phyloP scores from a whole-genome alignment of 2,113 vertebrate genomes.

The Saguinus midas region DNA sequence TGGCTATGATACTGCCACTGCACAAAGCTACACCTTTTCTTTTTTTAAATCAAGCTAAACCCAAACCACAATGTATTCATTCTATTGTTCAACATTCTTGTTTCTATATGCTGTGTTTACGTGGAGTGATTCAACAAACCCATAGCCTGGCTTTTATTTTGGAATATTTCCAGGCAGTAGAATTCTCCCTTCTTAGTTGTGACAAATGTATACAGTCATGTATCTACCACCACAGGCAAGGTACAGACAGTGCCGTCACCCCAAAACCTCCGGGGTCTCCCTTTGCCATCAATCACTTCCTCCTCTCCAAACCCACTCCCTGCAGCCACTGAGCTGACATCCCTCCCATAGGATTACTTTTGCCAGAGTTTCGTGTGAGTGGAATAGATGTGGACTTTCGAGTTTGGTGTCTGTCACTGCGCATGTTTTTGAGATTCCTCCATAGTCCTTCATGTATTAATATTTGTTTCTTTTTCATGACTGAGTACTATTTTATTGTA shows the following conservation, averaged over 20 bases:
- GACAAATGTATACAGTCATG: accelerated
- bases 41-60: neutral
- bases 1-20: too few species aligned
- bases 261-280: neutral
- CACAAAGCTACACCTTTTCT: too few species aligned
- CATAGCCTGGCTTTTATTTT: neutral
- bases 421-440: neutral
- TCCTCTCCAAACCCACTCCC: accelerated
- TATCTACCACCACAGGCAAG: neutral
- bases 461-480: neutral
- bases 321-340: neutral
- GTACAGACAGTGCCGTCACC: accelerated
- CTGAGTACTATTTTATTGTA: neutral
- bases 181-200: neutral
- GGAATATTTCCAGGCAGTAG: neutral
- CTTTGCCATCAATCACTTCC: too few species aligned
- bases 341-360: neutral
- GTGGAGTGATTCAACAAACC: neutral
- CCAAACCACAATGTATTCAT: neutral
- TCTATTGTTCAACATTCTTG: neutral
- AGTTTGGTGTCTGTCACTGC: neutral
- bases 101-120: neutral
- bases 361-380: neutral
- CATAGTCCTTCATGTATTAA: accelerated
- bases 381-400: neutral